A percentile compares a stretch with the other conserved stretches of the same genome.
These are phyloP conservation scores for Leptothorax acervorum DNA, from an alignment of 2,888 invertebrate species.

Conservation along the genomic window DNA sequence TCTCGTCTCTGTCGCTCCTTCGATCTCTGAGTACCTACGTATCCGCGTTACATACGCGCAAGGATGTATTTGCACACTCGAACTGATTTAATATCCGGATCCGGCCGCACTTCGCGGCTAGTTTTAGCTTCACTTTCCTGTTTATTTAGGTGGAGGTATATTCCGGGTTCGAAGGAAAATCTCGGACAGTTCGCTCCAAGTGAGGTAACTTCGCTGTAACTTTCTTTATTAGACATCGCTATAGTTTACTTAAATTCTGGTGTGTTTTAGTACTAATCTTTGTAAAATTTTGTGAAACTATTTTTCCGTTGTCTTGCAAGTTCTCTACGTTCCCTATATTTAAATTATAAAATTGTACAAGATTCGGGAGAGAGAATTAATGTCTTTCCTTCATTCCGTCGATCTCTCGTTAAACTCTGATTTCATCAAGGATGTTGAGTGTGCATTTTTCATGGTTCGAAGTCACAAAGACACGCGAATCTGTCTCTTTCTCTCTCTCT, in stretches of 20 bases:
- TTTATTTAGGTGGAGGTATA: slow-evolving; percentile 40
- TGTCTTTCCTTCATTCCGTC: neutral
- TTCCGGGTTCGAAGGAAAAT: slow-evolving; percentile 21
- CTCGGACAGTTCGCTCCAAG: slow-evolving; percentile 25
- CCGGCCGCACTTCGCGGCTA: slow-evolving; percentile 46
- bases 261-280: neutral
- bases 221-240: slow-evolving; percentile 35
- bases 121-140: slow-evolving; percentile 46
- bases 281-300: neutral
- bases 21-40: neutral
- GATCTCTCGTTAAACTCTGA: neutral
- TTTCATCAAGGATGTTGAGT: neutral
- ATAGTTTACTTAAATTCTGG: neutral
- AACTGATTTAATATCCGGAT: slow-evolving; percentile 54
- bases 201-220: slow-evolving; percentile 17
- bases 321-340: neutral
- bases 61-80: slow-evolving; percentile 47
- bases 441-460: neutral
- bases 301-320: neutral
- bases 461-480: neutral
- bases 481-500: neutral
- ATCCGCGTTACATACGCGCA: slow-evolving; percentile 15
- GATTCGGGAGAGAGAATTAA: neutral
- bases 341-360: neutral
- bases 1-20: slow-evolving; percentile 36